Evolutionary conservation across 2,113 vertebrate species (phyloP), one percentile per base, ranked within the genome.

Genomic region (Arothron firmamentum): DNA sequence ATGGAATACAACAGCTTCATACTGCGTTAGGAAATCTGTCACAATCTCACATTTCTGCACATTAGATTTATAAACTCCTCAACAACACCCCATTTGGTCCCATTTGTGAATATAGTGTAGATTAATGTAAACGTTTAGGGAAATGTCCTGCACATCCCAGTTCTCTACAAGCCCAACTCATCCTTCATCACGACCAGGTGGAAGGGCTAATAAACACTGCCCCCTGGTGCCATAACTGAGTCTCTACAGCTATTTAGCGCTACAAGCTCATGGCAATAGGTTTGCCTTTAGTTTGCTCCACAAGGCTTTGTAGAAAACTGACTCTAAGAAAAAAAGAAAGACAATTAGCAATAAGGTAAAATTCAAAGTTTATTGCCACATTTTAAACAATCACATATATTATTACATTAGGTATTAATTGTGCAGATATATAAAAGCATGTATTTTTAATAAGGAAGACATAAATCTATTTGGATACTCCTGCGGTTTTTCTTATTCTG

Each of bases 131-230:
- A 48, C 57, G 18, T 49, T 56, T 9, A 56, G 14, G 53, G 18
- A 65, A 51, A 58, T 17, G 5, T 60, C n/a, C 23, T 49, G 18
- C 14, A 55, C 45, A 47, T 6, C 7, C 45, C 45, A 17, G 14
- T 8, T 47, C 15, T n/a, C 13, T 10, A 38, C 34, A 10, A 47
- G 43, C 12, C 6, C 43, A 17, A 13, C 11, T 13, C 43, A 45
- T 13, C 12, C 43, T 45, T 13, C 43, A 45, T 13, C 43, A 45
- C 6, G 1, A 45, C 43, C 43, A 45, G 3, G 6, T 28, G 2
- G 9, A 76, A 72, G 46, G 23, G 50, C 52, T 77, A 59, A 67
- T 48, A 62, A 81, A 85, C 77, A 90, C 77, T 87, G 80, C 78
- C 85, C 83, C 79, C 88, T 88, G 70, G 15, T 76, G 87, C 47